Evolutionary conservation across 2,888 invertebrate genomes (phyloP).

Genomic region (Panorpa germanica): DNA sequence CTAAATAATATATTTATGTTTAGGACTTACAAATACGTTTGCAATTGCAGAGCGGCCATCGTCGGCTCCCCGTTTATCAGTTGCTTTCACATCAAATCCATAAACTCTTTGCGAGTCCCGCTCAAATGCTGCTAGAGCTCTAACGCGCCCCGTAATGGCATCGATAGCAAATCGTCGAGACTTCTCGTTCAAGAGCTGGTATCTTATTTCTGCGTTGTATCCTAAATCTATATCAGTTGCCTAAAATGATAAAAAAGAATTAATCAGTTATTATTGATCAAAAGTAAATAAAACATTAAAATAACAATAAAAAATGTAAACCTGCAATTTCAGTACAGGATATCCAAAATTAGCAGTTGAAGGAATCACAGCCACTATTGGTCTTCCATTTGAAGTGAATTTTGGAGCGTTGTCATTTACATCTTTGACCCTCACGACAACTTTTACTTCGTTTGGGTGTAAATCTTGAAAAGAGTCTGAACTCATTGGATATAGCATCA

Average conservation of each 20-base stretch:
- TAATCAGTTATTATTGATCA: not conserved
- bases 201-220: conserved; percentile 58
- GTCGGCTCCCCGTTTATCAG: conserved; percentile 60
- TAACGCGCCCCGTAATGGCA: conserved; percentile 53
- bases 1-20: not conserved
- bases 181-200: conserved; percentile 61
- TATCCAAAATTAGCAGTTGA: conserved; percentile 66
- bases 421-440: conserved; percentile 58
- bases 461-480: conserved; percentile 53
- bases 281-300: not conserved
- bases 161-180: conserved; percentile 61
- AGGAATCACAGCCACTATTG: conserved; percentile 67
- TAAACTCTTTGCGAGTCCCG: conserved; percentile 57
- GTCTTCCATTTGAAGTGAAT: conserved; percentile 54
- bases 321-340: conserved; percentile 56
- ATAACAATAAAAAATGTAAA: conserved; percentile 19
- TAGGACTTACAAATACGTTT: conserved; percentile 58
- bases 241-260: conserved; percentile 21
- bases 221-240: conserved; percentile 60
- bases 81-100: conserved; percentile 77
- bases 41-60: conserved; percentile 69
- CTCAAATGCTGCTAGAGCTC: conserved; percentile 47
- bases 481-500: conserved; percentile 57
- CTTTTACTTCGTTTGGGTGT: conserved; percentile 58
- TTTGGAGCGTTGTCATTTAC: conserved; percentile 69